These are phyloP conservation scores for Ptilodon capucinus DNA, from an alignment of 2,888 invertebrate genomes.

Conservation along the genomic window DNA sequence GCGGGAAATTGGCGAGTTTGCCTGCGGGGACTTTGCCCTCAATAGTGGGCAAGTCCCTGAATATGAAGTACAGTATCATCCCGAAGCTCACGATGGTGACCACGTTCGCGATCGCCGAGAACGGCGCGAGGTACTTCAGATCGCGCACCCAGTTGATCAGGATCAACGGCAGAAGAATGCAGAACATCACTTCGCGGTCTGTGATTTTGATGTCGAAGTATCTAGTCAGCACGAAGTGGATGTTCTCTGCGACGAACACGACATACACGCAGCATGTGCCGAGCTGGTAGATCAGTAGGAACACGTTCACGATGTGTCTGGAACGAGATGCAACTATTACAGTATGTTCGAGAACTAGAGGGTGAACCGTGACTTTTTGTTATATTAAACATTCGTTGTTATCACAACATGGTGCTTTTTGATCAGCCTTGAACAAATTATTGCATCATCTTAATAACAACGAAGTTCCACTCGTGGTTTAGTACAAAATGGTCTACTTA, in stretches of 20 bases:
- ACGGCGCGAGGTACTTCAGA: conserved; percentile 93
- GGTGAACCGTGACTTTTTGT: too few species aligned
- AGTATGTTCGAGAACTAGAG: neutral
- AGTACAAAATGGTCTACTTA: too few species aligned
- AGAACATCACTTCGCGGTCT: conserved; percentile 86
- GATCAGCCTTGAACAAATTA: too few species aligned
- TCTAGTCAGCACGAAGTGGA: conserved; percentile 85
- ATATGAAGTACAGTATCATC: conserved; percentile 93
- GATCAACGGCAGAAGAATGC: conserved; percentile 88
- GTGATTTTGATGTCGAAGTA: conserved; percentile 77
- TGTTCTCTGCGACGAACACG: conserved; percentile 94
- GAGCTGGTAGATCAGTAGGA: conserved; percentile 93
- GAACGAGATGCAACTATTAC: conserved; percentile 3
- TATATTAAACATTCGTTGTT: neutral
- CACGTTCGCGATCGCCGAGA: conserved; percentile 94
- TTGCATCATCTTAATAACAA: too few species aligned
- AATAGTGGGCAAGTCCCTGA: conserved; percentile 86
- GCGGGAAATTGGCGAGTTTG: conserved; percentile 87
- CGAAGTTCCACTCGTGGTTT: too few species aligned
- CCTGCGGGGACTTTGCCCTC: conserved; percentile 85
- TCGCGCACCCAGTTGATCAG: conserved; percentile 92
- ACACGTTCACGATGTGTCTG: conserved; percentile 86
- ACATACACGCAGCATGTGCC: conserved; percentile 98
- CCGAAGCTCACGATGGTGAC: conserved; percentile 92
- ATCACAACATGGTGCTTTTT: too few species aligned